These are phyloP conservation scores for Acanthosepion lycidas DNA, from an alignment of 2,888 invertebrate species.

Conservation along the genomic window DNA sequence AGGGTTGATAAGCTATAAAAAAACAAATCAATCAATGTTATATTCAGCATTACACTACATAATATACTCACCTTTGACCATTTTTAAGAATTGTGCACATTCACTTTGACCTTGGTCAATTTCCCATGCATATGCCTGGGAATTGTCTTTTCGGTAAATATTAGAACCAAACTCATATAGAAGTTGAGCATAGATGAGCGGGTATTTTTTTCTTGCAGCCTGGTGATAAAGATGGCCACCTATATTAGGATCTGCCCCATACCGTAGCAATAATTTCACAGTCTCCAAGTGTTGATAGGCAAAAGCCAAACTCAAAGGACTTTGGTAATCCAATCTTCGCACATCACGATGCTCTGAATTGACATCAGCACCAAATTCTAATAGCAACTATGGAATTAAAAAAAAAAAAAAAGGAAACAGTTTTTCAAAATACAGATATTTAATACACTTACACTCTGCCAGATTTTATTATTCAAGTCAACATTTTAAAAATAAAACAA, in stretches of 20 bases:
- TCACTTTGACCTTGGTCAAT: slow-evolving; percentile 24
- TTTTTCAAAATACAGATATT: background rate
- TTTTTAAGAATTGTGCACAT: slow-evolving; percentile 25
- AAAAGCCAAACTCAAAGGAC: slow-evolving; percentile 54
- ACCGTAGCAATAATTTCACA: slow-evolving; percentile 51
- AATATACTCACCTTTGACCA: slow-evolving; percentile 13
- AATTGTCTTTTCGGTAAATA: slow-evolving; percentile 50
- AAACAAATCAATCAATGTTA: too few species aligned
- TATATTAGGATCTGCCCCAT: slow-evolving; percentile 52
- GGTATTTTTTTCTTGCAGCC: slow-evolving; percentile 50
- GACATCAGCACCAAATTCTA: slow-evolving; percentile 55
- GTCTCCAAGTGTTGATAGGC: slow-evolving; percentile 55
- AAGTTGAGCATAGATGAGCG: slow-evolving; percentile 49
- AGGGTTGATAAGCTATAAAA: too few species aligned
- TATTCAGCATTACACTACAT: background rate
- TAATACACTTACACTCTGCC: too few species aligned
- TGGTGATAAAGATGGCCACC: slow-evolving; percentile 53
- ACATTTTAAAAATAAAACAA: too few species aligned
- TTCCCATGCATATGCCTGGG: slow-evolving; percentile 48
- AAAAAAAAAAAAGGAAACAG: background rate
- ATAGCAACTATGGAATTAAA: slow-evolving; percentile 52
- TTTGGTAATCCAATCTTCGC: slow-evolving; percentile 50
- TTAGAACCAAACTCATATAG: slow-evolving; percentile 54
- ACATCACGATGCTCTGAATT: slow-evolving; percentile 49
- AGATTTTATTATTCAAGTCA: too few species aligned